Evolutionary conservation across 2,113 vertebrate genomes (phyloP), one percentile per base, ranked within the genome.

Genomic region (Circaetus cinerascens): DNA sequence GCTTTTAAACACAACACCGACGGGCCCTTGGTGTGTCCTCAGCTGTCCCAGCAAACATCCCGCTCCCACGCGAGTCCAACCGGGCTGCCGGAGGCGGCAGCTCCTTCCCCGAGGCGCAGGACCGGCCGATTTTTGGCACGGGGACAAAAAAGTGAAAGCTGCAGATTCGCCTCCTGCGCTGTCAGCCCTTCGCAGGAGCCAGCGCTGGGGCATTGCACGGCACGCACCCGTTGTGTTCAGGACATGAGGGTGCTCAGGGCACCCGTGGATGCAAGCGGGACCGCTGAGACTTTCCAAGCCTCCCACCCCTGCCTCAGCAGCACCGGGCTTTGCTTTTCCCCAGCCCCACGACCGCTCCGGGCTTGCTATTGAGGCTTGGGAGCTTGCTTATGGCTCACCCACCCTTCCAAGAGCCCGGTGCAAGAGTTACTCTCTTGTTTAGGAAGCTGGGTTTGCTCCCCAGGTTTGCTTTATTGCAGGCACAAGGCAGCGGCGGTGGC

Each of bases 201-300:
- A 2, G 57, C 1, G 1, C 2, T 27, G 57, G 40, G 51, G n/a
- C 20, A 34, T 15, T 6, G 1, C 57, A 59, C 0, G 0, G 27
- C 8, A 7, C 1, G 15, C 32, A 15, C 21, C 21, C 10, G 0
- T 0, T 1, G 30, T 13, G 56, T 18, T 6, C 0, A 1, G 48
- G 4, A 63, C 93, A 55, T 12, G 8, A 30, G 64, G 53, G 10
- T 43, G 20, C 69, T 66, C 67, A 5, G 38, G 45, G 83, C n/a
- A 30, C 66, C 4, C 1, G 18, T 3, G 19, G 29, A 32, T 13
- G 18, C 73, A 34, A 76, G 36, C 3, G 3, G 25, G 72, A 64
- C 25, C 0, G 0, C 40, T 9, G 23, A 84, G 76, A 25, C 63
- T 51, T 32, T 6, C 25, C 3, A 68, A 92, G 21, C 60, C 59